These are phyloP conservation scores for Augochlorella aurata DNA, from an alignment of 2,888 invertebrate genomes.

Conservation along the genomic window DNA sequence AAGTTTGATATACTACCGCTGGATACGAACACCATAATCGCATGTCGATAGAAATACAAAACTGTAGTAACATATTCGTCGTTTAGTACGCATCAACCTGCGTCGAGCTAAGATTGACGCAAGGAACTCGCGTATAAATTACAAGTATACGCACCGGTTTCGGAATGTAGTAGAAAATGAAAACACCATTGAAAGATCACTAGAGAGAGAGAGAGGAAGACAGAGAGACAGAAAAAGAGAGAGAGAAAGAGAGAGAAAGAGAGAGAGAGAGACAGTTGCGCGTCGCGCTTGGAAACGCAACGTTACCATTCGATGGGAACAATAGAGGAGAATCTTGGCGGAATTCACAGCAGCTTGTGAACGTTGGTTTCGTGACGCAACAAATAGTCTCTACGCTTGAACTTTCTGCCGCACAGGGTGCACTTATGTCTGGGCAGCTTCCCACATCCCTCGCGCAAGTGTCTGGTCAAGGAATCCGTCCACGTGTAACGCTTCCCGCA, in stretches of 20 bases:
- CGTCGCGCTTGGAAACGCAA: not conserved
- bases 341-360: conserved; percentile 56
- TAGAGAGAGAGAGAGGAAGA: not conserved
- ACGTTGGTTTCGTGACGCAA: conserved; percentile 70
- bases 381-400: conserved; percentile 77
- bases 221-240: not conserved
- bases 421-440: conserved; percentile 69
- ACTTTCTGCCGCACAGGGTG: conserved; percentile 75
- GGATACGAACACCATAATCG: not conserved
- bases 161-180: conserved; percentile 33
- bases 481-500: conserved; percentile 78
- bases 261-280: not conserved
- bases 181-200: not conserved
- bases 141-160: not conserved
- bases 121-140: conserved; percentile 6
- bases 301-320: not conserved
- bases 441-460: conserved; percentile 74
- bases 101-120: conserved; percentile 4
- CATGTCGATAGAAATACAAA: not conserved
- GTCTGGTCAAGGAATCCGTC: conserved; percentile 76
- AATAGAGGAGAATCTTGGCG: not conserved
- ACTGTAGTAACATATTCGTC: not conserved
- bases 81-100: not conserved
- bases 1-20: too few species aligned
- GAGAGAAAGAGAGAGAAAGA: too few species aligned